Evolutionary conservation across 2,113 vertebrate species (phyloP), one percentile per base, ranked within the genome.

Genomic region (Mustela lutreola): DNA sequence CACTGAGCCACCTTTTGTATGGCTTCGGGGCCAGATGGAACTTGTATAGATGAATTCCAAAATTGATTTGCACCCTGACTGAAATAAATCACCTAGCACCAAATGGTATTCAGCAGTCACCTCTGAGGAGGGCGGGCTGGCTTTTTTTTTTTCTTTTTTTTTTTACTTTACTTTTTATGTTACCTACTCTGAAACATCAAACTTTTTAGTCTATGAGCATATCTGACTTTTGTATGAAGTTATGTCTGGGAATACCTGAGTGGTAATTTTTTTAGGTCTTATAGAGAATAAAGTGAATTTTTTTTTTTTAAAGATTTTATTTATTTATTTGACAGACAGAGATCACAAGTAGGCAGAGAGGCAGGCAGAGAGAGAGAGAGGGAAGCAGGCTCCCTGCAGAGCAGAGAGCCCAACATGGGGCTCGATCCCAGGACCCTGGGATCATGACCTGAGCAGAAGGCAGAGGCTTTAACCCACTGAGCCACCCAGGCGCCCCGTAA

Each of bases 11-110:
- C 70, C 63, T 76, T 94, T 95, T 86, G 28, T 90, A 5, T 16
- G 39, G n/a, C 70, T 92, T 70, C 18, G 58, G 91, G 84, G 31
- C 75, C 91, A 97, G 93, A 76, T 97, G 96, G 76, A 56, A 78
- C 81, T 73, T 85, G 81, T 73, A 58, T 63, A 73, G 89, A 71
- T 96, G 42, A 56, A 21, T 97, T 90, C 96, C 90, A 71, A 85
- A 83, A 90, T 60, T 70, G 76, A 84, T 75, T 94, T 87, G 63
- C 71, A 60, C 75, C 65, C 45, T 31, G 58, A 58, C 60, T 56
- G 60, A 88, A 78, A 93, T 85, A 93, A 96, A 92, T 95, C 82
- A 76, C 42, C 91, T 58, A 73, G 8, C 60, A 70, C 62, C 83
- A 86, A 86, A 22, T 89, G 50, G 63, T 36, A 19, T 53, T 24